These are phyloP conservation scores for Polyommatus icarus DNA, from an alignment of 2,888 invertebrate genomes.

Conservation along the genomic window DNA sequence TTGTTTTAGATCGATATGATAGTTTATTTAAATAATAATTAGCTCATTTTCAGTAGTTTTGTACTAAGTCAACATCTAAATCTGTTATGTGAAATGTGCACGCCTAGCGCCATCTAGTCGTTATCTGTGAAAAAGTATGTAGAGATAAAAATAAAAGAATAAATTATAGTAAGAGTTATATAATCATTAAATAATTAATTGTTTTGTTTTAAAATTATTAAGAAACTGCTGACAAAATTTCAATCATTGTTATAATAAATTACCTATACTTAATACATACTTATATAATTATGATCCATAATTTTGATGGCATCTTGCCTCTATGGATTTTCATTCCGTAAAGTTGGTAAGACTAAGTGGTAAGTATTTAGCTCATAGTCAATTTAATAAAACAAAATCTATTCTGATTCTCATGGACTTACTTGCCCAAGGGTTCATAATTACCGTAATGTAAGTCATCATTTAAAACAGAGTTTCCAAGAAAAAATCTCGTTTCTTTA, in stretches of 20 bases:
- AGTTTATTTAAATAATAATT: background rate
- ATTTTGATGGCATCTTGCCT: too few relatives aligned
- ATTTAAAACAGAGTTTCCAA: constrained; percentile 13
- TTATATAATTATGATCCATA: too few relatives aligned
- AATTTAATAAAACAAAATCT: background rate
- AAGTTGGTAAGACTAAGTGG: background rate
- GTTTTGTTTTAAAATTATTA: background rate
- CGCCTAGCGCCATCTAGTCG: constrained; percentile 18
- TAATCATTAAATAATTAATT: background rate
- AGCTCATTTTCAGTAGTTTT: too few relatives aligned
- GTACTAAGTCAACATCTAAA: too few relatives aligned
- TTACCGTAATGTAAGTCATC: background rate
- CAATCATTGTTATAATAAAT: background rate
- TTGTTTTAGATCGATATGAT: background rate
- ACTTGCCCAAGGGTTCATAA: background rate
- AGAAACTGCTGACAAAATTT: too few relatives aligned
- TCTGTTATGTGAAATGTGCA: background rate
- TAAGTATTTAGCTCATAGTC: background rate
- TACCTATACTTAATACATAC: background rate
- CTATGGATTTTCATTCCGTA: background rate
- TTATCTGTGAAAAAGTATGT: background rate
- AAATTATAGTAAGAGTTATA: too few relatives aligned
- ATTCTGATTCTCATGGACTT: background rate
- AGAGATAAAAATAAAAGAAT: constrained; percentile 1
- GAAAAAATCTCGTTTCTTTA: constrained; percentile 20